Conservation (phyloP, 2,113 vertebrate species). For the Nyctibius bracteatus region DNA sequence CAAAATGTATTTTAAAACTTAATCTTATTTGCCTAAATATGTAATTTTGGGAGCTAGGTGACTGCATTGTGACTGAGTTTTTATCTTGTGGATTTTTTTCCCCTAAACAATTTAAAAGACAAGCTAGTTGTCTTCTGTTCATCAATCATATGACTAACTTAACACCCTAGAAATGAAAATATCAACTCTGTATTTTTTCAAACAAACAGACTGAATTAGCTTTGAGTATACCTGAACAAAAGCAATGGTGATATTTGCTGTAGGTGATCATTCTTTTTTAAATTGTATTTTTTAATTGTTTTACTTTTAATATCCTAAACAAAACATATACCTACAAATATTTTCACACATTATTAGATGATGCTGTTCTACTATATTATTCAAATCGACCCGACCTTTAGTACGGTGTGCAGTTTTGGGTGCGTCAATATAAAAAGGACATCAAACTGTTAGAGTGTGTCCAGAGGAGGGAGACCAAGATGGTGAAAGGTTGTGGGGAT, state of each 20-base stretch:
- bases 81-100: not conserved
- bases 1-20: not conserved
- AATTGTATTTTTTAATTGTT: not conserved
- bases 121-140: not conserved
- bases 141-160: not conserved
- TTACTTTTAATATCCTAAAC: not conserved
- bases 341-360: not conserved
- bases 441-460: not conserved
- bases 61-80: not conserved
- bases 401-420: not conserved
- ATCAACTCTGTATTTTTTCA: not conserved
- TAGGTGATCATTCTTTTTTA: not conserved
- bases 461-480: not conserved
- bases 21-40: not conserved
- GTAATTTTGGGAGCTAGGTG: not conserved
- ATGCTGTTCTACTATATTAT: not conserved
- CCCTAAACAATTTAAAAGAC: not conserved
- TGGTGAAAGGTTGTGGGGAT: too few relatives aligned
- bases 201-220: not conserved
- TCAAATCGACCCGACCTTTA: rapidly evolving
- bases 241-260: not conserved
- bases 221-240: not conserved
- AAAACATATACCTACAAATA: not conserved
- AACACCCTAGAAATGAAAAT: not conserved
- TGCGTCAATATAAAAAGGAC: not conserved